Percentiles rank a stretch among this genome's conserved stretches.
Conservation (phyloP, 2,113 vertebrate species). For the Rattus norvegicus region DNA sequence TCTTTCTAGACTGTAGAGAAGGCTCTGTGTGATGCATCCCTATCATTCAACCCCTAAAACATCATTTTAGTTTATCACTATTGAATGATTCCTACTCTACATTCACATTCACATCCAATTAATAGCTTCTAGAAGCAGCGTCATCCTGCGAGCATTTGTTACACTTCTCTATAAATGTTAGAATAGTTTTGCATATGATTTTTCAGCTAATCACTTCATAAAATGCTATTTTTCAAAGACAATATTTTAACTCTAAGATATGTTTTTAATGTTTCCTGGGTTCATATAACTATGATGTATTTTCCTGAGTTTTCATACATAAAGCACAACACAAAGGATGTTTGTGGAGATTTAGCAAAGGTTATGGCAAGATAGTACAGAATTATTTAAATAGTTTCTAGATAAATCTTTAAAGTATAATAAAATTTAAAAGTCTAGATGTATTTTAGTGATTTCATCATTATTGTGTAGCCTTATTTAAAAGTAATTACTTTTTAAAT, state of each 20-base stretch:
- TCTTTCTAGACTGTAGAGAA: no score
- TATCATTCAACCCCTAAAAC: neutral
- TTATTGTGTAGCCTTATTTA: neutral
- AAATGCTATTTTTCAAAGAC: neutral
- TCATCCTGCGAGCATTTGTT: neutral
- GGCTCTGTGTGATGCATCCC: neutral
- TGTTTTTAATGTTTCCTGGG: neutral
- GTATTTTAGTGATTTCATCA: no score
- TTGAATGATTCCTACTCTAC: neutral
- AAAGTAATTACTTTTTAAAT: neutral
- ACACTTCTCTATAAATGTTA: neutral
- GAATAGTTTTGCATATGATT: neutral
- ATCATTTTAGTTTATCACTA: no score
- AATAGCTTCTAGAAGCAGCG: neutral
- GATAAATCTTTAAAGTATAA: neutral
- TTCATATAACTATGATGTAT: neutral
- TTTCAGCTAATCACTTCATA: neutral
- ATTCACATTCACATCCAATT: neutral
- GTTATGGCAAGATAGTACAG: no score
- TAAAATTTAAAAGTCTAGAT: neutral
- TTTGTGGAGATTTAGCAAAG: neutral
- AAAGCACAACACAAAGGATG: neutral
- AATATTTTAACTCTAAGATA: neutral
- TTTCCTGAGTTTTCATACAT: neutral
- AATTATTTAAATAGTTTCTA: neutral